Evolutionary conservation across 2,113 vertebrate species (phyloP).

Genomic region (Plotosus lineatus): DNA sequence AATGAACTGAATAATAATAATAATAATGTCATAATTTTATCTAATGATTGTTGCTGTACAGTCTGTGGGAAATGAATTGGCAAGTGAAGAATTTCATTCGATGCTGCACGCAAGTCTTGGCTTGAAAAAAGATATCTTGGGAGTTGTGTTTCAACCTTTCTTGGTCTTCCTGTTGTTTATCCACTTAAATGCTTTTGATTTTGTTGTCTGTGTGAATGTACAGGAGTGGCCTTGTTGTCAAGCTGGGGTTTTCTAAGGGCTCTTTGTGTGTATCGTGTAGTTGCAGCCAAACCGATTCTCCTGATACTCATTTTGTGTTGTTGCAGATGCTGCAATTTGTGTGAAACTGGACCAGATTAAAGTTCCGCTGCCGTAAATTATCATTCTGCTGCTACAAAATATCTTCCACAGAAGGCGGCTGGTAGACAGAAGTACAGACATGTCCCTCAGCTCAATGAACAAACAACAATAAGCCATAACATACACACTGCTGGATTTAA

Average conservation of each 20-base stretch:
- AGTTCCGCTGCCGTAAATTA: conserved; percentile 58
- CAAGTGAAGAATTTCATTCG: neutral
- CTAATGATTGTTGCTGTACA: conserved; percentile 4
- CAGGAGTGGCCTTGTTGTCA: conserved; percentile 68
- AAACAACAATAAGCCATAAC: conserved; percentile 30
- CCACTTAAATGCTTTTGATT: conserved; percentile 58
- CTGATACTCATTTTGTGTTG: conserved; percentile 66
- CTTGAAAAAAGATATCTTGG: conserved; percentile 14
- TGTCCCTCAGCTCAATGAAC: conserved; percentile 2
- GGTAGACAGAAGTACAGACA: conserved; percentile 38
- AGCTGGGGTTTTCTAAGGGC: conserved; percentile 65
- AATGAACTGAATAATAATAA: neutral
- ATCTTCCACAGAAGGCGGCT: conserved; percentile 31
- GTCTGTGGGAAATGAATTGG: conserved; percentile 10
- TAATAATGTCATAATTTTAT: neutral
- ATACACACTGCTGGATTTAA: neutral
- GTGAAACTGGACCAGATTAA: conserved; percentile 65
- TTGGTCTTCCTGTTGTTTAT: conserved; percentile 43
- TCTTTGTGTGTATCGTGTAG: conserved; percentile 65
- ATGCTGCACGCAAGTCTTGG: conserved; percentile 6
- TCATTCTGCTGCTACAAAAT: conserved; percentile 43
- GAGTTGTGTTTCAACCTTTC: conserved; percentile 14
- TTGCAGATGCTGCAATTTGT: conserved; percentile 72
- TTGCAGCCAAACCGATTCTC: conserved; percentile 69
- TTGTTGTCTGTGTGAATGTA: conserved; percentile 59